These are phyloP conservation scores for Cryptus viduatorius DNA, from an alignment of 2,888 invertebrate species.

Conservation along the genomic window DNA sequence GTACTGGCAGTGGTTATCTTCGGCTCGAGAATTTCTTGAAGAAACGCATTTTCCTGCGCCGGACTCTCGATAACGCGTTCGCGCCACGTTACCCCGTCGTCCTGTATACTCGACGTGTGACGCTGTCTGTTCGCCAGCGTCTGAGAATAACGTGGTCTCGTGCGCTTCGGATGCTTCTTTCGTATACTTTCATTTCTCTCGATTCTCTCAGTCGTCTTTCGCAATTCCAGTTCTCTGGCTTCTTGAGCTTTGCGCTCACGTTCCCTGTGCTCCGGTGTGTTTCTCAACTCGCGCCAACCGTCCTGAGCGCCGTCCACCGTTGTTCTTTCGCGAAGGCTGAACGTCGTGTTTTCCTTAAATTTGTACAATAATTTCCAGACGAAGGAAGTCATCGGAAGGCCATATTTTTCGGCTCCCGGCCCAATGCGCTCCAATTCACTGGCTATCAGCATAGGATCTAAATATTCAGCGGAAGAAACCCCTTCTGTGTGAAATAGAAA, in stretches of 20 bases:
- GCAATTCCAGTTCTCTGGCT: slow-evolving; percentile 68
- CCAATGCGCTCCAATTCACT: slow-evolving; percentile 82
- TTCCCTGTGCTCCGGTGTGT: slow-evolving; percentile 74
- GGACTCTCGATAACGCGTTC: slow-evolving; percentile 82
- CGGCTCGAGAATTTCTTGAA: slow-evolving; percentile 75
- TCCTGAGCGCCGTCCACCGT: slow-evolving; percentile 72
- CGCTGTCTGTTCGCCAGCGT: slow-evolving; percentile 70
- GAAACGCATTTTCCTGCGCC: slow-evolving; percentile 74
- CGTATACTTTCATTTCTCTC: slow-evolving; percentile 67
- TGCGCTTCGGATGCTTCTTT: slow-evolving; percentile 76
- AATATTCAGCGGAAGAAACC: slow-evolving; percentile 81
- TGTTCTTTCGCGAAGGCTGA: slow-evolving; percentile 78
- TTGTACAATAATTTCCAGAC: slow-evolving; percentile 88
- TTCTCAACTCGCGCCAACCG: slow-evolving; percentile 75
- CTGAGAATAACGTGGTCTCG: slow-evolving; percentile 76
- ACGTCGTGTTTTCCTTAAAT: slow-evolving; percentile 82
- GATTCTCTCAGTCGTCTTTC: slow-evolving; percentile 68
- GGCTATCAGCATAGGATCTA: slow-evolving; percentile 83
- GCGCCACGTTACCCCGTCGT: slow-evolving; percentile 84
- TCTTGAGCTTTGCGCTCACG: slow-evolving; percentile 74
- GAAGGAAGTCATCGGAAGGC: slow-evolving; percentile 88
- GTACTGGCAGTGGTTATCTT: slow-evolving; percentile 75
- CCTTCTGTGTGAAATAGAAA: slow-evolving; percentile 77
- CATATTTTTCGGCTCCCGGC: slow-evolving; percentile 85
- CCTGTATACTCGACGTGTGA: slow-evolving; percentile 79